phyloP scores from a whole-genome alignment of 2,113 vertebrate genomes.

The Syrrhaptes paradoxus region DNA sequence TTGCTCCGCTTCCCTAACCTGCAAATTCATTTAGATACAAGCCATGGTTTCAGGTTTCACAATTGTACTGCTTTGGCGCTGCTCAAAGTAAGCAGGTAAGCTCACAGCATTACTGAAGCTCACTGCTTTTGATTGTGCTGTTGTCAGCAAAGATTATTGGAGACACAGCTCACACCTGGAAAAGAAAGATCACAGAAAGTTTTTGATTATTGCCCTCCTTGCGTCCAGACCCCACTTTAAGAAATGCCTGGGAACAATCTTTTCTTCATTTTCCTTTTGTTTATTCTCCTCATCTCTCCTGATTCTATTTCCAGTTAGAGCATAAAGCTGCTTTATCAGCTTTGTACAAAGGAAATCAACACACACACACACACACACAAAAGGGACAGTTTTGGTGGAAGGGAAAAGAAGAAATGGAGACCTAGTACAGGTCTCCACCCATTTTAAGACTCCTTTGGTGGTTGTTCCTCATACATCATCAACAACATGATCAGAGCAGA shows the following conservation, averaged over 20 bases:
- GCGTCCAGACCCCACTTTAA: neutral
- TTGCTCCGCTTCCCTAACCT: conserved; percentile 44
- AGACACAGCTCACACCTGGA: neutral
- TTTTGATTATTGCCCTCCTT: neutral
- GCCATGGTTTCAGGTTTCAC: conserved; percentile 35
- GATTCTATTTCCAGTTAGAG: neutral
- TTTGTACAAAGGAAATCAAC: neutral
- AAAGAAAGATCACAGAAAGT: neutral
- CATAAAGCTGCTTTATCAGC: neutral
- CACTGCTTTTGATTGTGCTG: neutral
- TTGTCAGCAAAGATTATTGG: neutral
- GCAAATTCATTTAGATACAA: conserved; percentile 5
- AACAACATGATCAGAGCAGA: neutral
- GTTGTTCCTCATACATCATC: neutral
- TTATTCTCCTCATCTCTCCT: neutral
- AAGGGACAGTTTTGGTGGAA: neutral
- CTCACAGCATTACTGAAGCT: neutral
- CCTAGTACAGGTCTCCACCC: neutral
- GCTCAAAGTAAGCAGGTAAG: neutral
- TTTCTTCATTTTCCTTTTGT: neutral
- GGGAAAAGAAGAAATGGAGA: neutral
- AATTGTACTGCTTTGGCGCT: neutral
- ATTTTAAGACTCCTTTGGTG: neutral
- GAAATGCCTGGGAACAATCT: neutral
- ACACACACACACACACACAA: neutral